Evolutionary conservation across 2,797 vertebrate species (phyloP).

Genomic region (Gymnothorax reevesii): DNA sequence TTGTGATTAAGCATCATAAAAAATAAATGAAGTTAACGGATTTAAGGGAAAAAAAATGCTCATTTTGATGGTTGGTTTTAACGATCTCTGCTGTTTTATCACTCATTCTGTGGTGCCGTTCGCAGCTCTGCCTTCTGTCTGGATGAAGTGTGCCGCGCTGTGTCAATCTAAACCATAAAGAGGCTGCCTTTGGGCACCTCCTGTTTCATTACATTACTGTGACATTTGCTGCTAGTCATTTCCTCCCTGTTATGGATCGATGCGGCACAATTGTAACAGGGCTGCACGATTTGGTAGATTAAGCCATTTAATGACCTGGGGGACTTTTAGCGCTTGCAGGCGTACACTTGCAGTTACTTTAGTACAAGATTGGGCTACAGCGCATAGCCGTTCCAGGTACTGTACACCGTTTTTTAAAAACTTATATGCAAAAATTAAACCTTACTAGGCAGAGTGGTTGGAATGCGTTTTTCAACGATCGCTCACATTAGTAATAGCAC

Average conservation of each 20-base stretch:
- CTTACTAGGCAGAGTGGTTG: neutral
- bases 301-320: constrained; percentile 1
- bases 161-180: neutral
- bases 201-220: neutral
- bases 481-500: neutral
- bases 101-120: neutral
- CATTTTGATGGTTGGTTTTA: neutral
- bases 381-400: neutral
- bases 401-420: neutral
- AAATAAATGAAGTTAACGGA: neutral
- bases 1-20: neutral
- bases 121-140: neutral
- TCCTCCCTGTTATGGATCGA: neutral
- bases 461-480: neutral
- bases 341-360: neutral
- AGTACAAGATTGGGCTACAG: neutral
- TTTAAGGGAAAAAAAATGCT: neutral
- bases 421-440: neutral
- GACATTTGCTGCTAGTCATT: neutral
- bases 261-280: neutral
- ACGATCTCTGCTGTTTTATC: neutral
- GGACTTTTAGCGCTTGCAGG: neutral
- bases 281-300: neutral
- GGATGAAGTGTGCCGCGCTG: neutral
- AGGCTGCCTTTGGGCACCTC: neutral